Percentiles rank a stretch among this genome's conserved stretches.
Evolutionary conservation across 2,113 vertebrate species (phyloP).

Genomic region (Neotoma lepida): DNA sequence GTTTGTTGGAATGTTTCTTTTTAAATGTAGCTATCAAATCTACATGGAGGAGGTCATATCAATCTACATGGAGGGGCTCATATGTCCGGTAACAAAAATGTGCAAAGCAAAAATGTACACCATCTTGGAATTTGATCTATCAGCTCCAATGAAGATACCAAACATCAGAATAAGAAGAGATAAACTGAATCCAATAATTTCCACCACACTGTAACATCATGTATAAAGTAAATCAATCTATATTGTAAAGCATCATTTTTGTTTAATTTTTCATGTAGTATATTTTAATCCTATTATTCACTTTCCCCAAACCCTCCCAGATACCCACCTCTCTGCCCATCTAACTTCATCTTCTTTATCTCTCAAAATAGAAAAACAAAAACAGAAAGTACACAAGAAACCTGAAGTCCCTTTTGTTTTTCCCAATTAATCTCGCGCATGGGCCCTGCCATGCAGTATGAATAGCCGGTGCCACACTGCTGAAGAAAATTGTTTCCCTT

Average conservation of each 20-base stretch:
- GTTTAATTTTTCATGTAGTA: not conserved
- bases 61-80: not conserved
- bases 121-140: not conserved
- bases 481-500: not conserved
- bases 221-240: not conserved
- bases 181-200: not conserved
- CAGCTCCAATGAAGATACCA: not conserved
- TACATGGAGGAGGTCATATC: not conserved
- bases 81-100: not conserved
- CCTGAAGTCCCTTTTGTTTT: not conserved
- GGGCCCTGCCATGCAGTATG: accelerated
- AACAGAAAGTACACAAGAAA: not conserved
- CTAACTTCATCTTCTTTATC: too few relatives aligned
- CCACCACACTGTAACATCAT: not conserved
- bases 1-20: not conserved
- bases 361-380: not conserved
- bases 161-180: not conserved
- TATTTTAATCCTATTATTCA: not conserved
- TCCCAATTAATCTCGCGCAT: not conserved
- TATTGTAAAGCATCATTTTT: too few relatives aligned
- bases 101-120: not conserved
- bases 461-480: not conserved
- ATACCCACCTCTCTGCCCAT: not conserved
- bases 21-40: not conserved
- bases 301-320: too few relatives aligned